Percentiles rank a stretch among this genome's conserved stretches.
Evolutionary conservation across 2,888 invertebrate species (phyloP).

Genomic region (Drosophila mimetica): DNA sequence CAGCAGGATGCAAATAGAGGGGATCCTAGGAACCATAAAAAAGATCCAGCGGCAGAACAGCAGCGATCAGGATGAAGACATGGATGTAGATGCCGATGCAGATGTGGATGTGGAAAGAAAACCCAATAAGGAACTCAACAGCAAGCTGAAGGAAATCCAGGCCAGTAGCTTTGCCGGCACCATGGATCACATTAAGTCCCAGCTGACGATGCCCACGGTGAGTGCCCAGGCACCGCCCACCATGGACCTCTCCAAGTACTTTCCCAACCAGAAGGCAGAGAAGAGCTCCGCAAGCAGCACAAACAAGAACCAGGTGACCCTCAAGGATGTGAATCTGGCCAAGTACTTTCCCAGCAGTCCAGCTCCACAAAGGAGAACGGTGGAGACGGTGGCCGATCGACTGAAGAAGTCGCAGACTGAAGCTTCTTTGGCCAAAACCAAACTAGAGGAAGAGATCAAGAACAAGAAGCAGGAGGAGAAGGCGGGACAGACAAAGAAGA

Average conservation of each 20-base stretch:
- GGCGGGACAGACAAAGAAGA: neutral
- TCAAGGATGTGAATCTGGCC: conserved; percentile 83
- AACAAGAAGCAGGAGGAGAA: neutral
- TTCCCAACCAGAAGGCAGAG: conserved; percentile 82
- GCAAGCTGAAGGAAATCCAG: conserved; percentile 83
- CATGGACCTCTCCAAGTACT: conserved; percentile 84
- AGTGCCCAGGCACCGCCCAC: conserved; percentile 74
- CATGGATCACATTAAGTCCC: conserved; percentile 83
- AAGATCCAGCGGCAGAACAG: conserved; percentile 58
- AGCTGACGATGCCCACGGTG: conserved; percentile 81
- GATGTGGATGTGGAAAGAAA: conserved; percentile 34
- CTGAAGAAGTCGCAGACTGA: conserved; percentile 80
- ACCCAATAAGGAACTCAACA: conserved; percentile 66
- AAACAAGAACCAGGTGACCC: conserved; percentile 83
- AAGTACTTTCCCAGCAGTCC: conserved; percentile 84
- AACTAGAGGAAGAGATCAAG: neutral
- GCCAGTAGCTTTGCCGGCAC: conserved; percentile 83
- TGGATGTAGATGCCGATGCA: conserved; percentile 68
- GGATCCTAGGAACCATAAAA: conserved; percentile 74
- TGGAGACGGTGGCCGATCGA: conserved; percentile 79
- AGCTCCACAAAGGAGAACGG: conserved; percentile 77
- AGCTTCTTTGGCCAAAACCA: conserved; percentile 46
- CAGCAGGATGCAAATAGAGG: conserved; percentile 78
- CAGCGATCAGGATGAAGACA: conserved; percentile 58
- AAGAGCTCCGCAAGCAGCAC: conserved; percentile 70